Base-by-base conservation (phyloP, 2,888 invertebrate species). In the Troides helena region DNA sequence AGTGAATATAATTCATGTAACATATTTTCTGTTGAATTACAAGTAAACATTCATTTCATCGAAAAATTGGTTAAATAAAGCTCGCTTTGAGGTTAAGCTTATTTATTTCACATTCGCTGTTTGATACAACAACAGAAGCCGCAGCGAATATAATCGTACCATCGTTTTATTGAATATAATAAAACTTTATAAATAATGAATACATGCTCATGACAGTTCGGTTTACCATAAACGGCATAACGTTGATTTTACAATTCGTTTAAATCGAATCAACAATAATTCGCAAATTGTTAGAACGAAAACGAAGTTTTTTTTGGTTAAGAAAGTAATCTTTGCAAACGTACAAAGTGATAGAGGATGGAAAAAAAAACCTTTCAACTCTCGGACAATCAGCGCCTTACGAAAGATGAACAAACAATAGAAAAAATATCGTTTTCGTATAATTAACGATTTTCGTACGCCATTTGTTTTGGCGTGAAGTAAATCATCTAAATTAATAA, bases 161-260 rank as follows among this genome's bases (percentile, higher is more conserved):
- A 50, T 30, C 65, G 46, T 69, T 65, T 69, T 65, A 65, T 65
- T 56, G 43, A 65, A 65, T 69, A 57, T 62, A 69, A 65, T 65
- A 50, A 53, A 57, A 62, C 50, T 30, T 62, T 62, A 69, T 69
- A 69, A 69, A 65, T 69, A 62, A 66, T 69, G 65, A 66, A 57
- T 43, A 69, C 50, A 62, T 66, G 65, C 65, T 18, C 62, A 50
- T 58, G 69, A 69, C 69, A 62, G 62, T 18, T 62, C 43, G 65
- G 62, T 69, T 36, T 12, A 62, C 62, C 65, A 62, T 36, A 25
- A 50, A 23, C 36, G 30, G 60, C 18, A 58, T 58, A 63, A 68
- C 43, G 25, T 58, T 12, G 62, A 46, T 23, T 62, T n/a, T 39
- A 67, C 36, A 46, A 18, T 57, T 58, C n/a, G 43, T 25, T 43